Base-by-base conservation (phyloP, 2,797 vertebrate species). In the Enteromius afrohamiltoni region DNA sequence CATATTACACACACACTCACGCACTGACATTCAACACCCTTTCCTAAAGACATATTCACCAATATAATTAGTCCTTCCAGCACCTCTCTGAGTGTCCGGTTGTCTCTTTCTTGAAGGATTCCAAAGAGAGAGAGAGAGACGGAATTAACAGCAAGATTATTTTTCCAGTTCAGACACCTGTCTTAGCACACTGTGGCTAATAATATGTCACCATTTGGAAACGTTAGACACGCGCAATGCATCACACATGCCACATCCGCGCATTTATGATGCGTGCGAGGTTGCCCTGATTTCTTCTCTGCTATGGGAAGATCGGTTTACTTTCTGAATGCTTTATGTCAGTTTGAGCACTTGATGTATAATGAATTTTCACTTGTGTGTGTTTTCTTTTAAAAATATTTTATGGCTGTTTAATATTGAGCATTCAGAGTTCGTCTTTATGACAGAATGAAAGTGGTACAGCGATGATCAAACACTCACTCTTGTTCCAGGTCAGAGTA, bases 361-460 rank as follows among this genome's bases (percentile, higher is more conserved):
- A 93, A 94, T 94, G 87, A 90, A 94, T 92, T 85, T 87, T 88
- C 87, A 88, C 89, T 91, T 89, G 88, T 87, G 88, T 89, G 87
- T 89, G 92, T 91, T 91, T 92, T 91, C 89, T 89, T 93, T 91
- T 92, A 6, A 92, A 93, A 92, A 91, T 88, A 91, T 85, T 90
- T 91, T 89, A 93, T 92, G 91, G 89, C 90, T 91, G 90, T 92
- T 93, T 91, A 93, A 93, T 94, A 93, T 93, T 91, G 91, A 93
- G 89, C 90, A 91, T 91, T 92, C 91, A 85, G 82, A 87, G 84
- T 86, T 88, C 51, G 88, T 92, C 93, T 93, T 89, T 86, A 89
- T 93, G 93, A 94, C 93, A 94, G 93, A 94, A 94, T 93, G 92
- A 93, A 95, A 94, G 93, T 86, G 82, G 89, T 86, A 89, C 91